phyloP scores from a whole-genome alignment of 2,113 vertebrate species.

The Strigops habroptila region DNA sequence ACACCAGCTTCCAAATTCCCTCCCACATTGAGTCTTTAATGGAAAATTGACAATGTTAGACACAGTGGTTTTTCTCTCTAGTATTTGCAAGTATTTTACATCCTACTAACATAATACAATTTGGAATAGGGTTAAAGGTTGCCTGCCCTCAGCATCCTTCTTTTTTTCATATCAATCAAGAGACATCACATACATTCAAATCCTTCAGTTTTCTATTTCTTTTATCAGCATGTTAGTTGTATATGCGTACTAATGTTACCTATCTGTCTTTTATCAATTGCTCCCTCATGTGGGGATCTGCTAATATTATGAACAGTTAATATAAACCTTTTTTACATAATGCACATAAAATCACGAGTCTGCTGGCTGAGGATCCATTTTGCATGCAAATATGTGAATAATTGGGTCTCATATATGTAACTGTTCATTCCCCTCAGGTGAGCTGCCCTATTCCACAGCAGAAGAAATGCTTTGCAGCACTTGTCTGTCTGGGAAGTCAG shows the following conservation, averaged over 20 bases:
- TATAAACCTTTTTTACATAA: neutral
- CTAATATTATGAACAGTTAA: neutral
- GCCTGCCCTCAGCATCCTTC: neutral
- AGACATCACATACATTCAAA: neutral
- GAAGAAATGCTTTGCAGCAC: neutral
- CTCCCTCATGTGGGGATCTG: constrained; percentile 51
- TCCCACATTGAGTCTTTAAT: neutral
- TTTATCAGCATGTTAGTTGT: neutral
- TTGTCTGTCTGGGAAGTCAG: neutral
- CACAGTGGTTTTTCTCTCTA: neutral
- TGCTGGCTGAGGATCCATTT: neutral
- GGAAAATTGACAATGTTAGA: neutral
- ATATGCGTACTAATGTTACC: neutral
- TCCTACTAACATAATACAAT: neutral
- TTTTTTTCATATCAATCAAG: neutral
- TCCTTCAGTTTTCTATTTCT: neutral
- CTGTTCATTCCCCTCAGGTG: neutral
- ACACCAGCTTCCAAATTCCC: neutral
- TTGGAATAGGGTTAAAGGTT: neutral
- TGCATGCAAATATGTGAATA: neutral
- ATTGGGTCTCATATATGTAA: neutral
- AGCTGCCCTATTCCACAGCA: neutral
- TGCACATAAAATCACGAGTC: neutral
- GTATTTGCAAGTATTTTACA: neutral
- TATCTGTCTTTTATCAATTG: constrained; percentile 23